A percentile compares a stretch with the other conserved stretches of the same genome.
phyloP scores from a whole-genome alignment of 1,140 invertebrate genomes.

The Tetragonula clypearis region DNA sequence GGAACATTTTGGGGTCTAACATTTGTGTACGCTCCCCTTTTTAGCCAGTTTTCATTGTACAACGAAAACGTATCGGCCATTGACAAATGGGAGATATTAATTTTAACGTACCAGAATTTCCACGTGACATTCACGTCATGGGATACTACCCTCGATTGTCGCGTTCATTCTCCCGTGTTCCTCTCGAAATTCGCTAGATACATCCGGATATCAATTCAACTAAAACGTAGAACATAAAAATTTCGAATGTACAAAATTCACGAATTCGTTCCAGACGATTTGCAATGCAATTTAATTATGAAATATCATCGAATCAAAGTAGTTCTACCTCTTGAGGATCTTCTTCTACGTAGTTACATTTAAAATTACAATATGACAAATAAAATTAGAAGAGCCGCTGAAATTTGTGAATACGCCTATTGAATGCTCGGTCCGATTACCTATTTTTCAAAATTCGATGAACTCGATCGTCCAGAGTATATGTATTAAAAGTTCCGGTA shows the following conservation, averaged over 20 bases:
- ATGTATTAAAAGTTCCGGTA: neutral
- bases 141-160: constrained; percentile 33
- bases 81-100: constrained; percentile 72
- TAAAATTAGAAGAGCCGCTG: neutral
- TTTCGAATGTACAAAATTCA: neutral
- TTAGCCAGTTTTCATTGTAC: constrained; percentile 45
- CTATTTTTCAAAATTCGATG: neutral
- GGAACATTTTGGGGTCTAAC: constrained; percentile 68
- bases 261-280: too few relatives aligned
- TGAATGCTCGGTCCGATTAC: neutral
- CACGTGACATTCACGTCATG: constrained; percentile 31
- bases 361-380: neutral
- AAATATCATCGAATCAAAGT: neutral
- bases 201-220: constrained; percentile 55
- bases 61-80: constrained; percentile 50
- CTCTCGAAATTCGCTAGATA: constrained; percentile 48
- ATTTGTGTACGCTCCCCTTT: constrained; percentile 59
- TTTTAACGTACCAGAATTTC: constrained; percentile 60
- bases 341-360: neutral
- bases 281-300: neutral
- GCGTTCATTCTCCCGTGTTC: constrained; percentile 21
- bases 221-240: constrained; percentile 28
- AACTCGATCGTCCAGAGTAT: neutral
- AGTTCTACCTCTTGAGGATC: too few relatives aligned
- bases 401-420: neutral